These are phyloP conservation scores for Phalacrocorax carbo DNA, from an alignment of 2,113 vertebrate species.

Conservation along the genomic window DNA sequence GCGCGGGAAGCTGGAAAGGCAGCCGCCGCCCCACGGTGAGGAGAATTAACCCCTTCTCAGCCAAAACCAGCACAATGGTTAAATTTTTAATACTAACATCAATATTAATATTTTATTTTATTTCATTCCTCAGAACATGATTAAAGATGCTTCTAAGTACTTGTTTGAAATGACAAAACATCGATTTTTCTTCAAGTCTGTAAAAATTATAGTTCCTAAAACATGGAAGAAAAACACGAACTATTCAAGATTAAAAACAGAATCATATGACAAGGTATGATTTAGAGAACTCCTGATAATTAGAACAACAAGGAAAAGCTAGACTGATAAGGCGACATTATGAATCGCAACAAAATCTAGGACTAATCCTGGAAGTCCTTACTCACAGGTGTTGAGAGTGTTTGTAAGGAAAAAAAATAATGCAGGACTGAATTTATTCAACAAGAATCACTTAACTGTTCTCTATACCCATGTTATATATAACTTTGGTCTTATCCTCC, in stretches of 20 bases:
- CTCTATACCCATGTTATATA: not conserved
- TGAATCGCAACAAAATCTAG: not conserved
- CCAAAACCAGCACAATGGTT: too few relatives aligned
- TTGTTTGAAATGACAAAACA: conserved; percentile 65
- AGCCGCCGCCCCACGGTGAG: too few relatives aligned
- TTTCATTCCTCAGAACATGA: conserved; percentile 65
- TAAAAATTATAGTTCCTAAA: conserved; percentile 76
- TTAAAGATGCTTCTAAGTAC: conserved; percentile 67
- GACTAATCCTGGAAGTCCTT: not conserved
- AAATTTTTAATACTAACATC: not conserved
- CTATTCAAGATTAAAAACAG: conserved; percentile 62
- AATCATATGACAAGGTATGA: conserved; percentile 74
- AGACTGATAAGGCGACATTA: not conserved
- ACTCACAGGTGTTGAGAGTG: not conserved
- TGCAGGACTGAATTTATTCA: not conserved
- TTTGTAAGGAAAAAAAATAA: not conserved
- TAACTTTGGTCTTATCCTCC: not conserved
- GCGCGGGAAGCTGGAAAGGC: too few relatives aligned
- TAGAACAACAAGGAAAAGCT: not conserved
- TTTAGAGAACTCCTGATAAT: not conserved
- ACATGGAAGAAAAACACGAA: conserved; percentile 54
- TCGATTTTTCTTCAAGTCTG: conserved; percentile 71
- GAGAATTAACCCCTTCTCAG: too few relatives aligned
- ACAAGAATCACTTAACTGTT: not conserved
- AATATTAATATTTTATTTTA: not conserved